Base-by-base conservation (phyloP, 2,888 invertebrate genomes). In the Andrena fulva region DNA sequence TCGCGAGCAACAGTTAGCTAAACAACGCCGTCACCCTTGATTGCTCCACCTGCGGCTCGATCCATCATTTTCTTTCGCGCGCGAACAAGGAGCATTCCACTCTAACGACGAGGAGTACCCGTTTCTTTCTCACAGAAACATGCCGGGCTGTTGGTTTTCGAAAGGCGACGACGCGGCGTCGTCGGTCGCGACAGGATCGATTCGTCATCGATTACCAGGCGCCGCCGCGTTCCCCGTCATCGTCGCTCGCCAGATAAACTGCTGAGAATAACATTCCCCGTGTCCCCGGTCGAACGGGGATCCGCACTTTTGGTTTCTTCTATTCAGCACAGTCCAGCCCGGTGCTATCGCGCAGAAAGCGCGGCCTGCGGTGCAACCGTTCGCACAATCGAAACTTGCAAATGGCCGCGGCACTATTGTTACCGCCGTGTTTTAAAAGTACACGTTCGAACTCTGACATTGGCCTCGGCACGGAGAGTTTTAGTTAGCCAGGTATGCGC, bases 261-360 rank as follows among this genome's bases (percentile, higher is more conserved):
- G 64, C 60, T 52, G 78, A 73, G 80, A 76, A 76, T 69, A 80
- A 79, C 67, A 74, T 83, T 83, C 66, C 60, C 82, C 74, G 64
- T 80, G 77, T 67, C 72, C 60, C 60, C 64, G 68, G 75, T 79
- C 82, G 63, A 86, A 83, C 68, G 62, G 83, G 80, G 81, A 88
- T 86, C 88, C 88, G 83, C 83, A 83, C 87, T 87, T 85, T 88
- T 85, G 63, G 75, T 88, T 87, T 85, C 86, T 81, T 88, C 88
- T 69, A 81, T 85, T 87, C 84, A 73, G 63, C 77, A 79, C 73
- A 63, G 85, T 74, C 24, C 71, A 50, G 50, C 10, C 67, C 7
- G 29, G 16, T 6, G 29, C 67, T 72, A 86, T 85, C 84, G 72
- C 70, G 29, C 52, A 24, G 31, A 59, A 6, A 52, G 20, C 29